Base-by-base conservation (phyloP, 2,888 invertebrate genomes). In the Cerastis leucographa region DNA sequence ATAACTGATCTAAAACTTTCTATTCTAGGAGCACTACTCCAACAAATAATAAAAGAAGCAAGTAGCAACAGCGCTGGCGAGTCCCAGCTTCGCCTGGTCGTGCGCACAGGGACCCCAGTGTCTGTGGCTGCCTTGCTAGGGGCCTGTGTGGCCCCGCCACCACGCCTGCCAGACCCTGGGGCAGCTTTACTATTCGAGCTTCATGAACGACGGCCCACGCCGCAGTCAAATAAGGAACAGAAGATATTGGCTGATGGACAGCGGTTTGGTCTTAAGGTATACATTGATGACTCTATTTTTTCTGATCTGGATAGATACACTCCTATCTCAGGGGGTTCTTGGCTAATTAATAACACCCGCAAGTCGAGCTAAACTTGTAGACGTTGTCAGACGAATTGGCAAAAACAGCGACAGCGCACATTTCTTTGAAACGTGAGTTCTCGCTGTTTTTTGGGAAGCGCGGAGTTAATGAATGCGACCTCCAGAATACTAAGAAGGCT, bases 81-180 rank as follows among this genome's bases (percentile, higher is more conserved):
- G 3, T 88, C 91, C 0, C 91, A 86, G 0, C 91, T 94, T 0
- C 97, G 96, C 62, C 91, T 97, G 69, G 94, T 96, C 75, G 95
- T 97, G 46, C 97, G 97, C 67, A 97, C 97, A 40, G 97, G 97
- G n/a, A 97, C 97, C 81, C 97, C 97, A 19, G 97, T 97, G 9
- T 97, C 97, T 0, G 96, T 98, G 1, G 97, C 97, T 2, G 97
- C 97, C 7, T 81, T 98, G 65, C 90, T 98, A 9, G 94, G 95
- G 2, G 97, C 97, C 19, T 96, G 98, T 46, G 96, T 96, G 19
- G 96, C 97, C 40, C 97, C 96, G 49, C 95, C 97, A 42, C 97
- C 97, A 1, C 96, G 97, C 25, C 91, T 97, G 14, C 97, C 97
- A 9, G 97, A 97, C 82, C 97, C 97, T 59, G 97, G 97, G 0